Conservation (phyloP, 2,113 vertebrate genomes). For the Anoura caudifer region DNA sequence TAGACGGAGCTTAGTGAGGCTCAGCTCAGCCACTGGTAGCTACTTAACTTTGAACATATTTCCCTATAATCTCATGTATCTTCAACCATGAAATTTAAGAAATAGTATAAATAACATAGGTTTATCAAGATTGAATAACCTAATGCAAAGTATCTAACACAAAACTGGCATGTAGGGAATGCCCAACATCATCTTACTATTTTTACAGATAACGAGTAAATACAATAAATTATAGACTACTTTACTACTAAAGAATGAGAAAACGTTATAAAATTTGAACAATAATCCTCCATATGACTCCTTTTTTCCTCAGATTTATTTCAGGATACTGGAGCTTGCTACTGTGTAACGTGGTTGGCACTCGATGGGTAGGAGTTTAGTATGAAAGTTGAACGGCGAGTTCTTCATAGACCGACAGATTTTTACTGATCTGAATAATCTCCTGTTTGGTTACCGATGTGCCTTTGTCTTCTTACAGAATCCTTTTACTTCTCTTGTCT, state of each 20-base stretch:
- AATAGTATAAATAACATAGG: background rate
- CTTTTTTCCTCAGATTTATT: background rate
- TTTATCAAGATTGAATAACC: background rate
- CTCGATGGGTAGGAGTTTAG: background rate
- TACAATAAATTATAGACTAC: background rate
- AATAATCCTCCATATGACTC: background rate
- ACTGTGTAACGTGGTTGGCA: background rate
- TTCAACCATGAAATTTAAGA: background rate
- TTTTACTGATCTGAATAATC: background rate
- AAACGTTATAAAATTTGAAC: background rate
- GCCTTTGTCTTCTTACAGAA: background rate
- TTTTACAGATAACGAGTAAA: background rate
- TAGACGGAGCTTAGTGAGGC: background rate
- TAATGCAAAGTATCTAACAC: background rate
- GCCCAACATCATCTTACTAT: background rate
- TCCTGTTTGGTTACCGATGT: background rate
- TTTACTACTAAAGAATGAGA: background rate
- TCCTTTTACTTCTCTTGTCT: background rate
- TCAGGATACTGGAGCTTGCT: background rate
- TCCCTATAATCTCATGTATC: background rate
- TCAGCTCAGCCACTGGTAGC: background rate
- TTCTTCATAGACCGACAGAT: background rate
- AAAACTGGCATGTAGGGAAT: background rate
- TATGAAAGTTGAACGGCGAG: background rate
- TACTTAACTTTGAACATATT: background rate